Percentiles rank a stretch among this genome's conserved stretches.
Evolutionary conservation across 2,113 vertebrate genomes (phyloP).

Genomic region (Cynoglossus semilaevis): DNA sequence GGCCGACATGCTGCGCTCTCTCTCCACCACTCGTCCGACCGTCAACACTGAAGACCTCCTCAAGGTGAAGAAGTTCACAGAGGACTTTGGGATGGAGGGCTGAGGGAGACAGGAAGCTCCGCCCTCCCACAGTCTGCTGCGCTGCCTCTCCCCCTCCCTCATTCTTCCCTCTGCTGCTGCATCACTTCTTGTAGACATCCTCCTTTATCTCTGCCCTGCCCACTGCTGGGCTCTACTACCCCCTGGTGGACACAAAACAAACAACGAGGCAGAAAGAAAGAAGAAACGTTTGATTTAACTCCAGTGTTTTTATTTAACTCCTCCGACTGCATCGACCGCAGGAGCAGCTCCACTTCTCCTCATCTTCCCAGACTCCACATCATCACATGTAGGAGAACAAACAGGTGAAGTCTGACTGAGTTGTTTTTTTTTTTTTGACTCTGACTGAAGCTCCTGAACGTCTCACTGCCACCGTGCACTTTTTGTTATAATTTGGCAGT

Average conservation of each 20-base stretch:
- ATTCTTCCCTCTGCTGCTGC: conserved; percentile 3
- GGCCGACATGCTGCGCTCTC: conserved; percentile 95
- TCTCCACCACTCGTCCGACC: conserved; percentile 92
- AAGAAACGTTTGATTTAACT: too few relatives aligned
- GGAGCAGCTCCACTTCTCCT: too few relatives aligned
- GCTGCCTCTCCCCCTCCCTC: conserved; percentile 5
- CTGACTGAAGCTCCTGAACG: conserved; percentile 35
- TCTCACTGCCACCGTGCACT: conserved; percentile 47
- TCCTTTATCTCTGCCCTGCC: conserved; percentile 6
- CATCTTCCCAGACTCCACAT: too few relatives aligned
- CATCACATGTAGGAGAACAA: too few relatives aligned
- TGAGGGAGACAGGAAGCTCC: conserved; percentile 58
- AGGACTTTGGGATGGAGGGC: conserved; percentile 97
- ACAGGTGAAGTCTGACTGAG: background rate
- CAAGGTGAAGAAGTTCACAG: conserved; percentile 97
- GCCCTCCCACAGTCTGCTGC: background rate
- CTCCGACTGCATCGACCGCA: too few relatives aligned
- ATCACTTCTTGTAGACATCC: conserved; percentile 20
- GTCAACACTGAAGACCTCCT: conserved; percentile 92
- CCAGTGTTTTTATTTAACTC: too few relatives aligned
- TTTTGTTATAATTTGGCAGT: conserved; percentile 3
- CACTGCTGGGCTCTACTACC: too few relatives aligned
- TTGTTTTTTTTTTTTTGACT: background rate
- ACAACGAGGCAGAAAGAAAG: too few relatives aligned
- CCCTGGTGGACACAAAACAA: too few relatives aligned